Evolutionary conservation across 1,140 invertebrate species (phyloP), one percentile per base, ranked within the genome.

Genomic region (Aphelenchoides avenae): DNA sequence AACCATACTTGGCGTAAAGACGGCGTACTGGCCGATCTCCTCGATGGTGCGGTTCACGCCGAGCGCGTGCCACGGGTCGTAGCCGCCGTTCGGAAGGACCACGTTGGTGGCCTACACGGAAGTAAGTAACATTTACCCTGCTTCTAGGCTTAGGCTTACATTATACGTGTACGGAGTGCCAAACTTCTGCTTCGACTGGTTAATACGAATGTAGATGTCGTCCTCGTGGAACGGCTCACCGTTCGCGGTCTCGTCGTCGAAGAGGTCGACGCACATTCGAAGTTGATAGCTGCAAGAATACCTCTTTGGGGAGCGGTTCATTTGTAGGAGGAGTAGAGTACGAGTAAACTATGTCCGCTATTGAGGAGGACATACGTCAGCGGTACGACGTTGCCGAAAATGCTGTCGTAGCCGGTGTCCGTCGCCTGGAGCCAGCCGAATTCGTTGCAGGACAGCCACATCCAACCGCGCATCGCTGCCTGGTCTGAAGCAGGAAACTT

Each of bases 31-130:
- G 34, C 49, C 39, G 15, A n/a, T n/a, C n/a, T 5, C 7, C 7
- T 57, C 18, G n/a, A 26, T 18, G 31, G 18, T 61, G 22, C 30
- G 22, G 24, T 22, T 22, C 24, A 15, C 31, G 3, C 62, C 51
- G 22, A 62, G 34, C n/a, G 29, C 36, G 30, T 31, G 49, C 70
- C 70, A 73, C 13, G 70, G 70, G 48, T 73, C 70, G 27, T 68
- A 60, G 6, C 27, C 27, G 4, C 71, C 71, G 41, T 75, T 75
- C n/a, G 71, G 63, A 11, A 73, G 36, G 6, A 75, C 54, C 9
- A 73, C 60, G 44, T 73, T 73, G 13, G 71, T 74, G 5, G 54
- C 70, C 42, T 70, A 20, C 48, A 72, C n/a, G n/a, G n/a, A n/a
- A n/a, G n/a, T n/a, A n/a, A n/a, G n/a, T n/a, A n/a, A n/a, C n/a